Evolutionary conservation across 30 jellyfish, hydroid and myxozoan genomes (phyloP), one percentile per base, ranked within the genome.

Genomic region (Cassiopea xamachana): DNA sequence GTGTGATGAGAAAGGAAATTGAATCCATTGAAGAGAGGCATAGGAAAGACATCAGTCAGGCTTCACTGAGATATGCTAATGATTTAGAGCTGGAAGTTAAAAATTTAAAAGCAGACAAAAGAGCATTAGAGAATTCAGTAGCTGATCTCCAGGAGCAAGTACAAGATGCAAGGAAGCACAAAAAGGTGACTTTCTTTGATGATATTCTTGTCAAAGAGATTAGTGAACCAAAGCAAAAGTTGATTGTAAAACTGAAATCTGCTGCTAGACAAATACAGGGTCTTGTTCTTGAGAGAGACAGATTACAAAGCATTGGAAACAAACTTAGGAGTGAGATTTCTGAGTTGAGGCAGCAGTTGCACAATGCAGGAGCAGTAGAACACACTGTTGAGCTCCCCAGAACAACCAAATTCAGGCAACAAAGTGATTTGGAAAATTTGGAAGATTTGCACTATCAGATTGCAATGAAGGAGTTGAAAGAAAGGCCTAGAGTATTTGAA

Each of bases 1-100:
- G 89, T 46, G 75, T 88, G 64, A 93, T 93, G 98, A 84, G 98
- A 48, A 71, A 75, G 19, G 98, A 93, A 58, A 87, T 93, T 45
- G 98, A 87, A 62, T 7, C 84, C 55, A 72, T 93, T 68, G 95
- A 77, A 27, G 80, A 55, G 14, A 67, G 70, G 47, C 95, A 71
- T 47, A 79, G 46, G 55, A 76, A 71, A 17, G 95, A 88, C 1
- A 18, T 70, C 18, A 74, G 62, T 7, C 75, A 72, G 61, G 84
- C 91, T 10, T 72, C 90, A 43, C 59, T 88, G 7, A 77, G 69
- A 12, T 88, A 88, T 88, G 81, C 91, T 9, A 88, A 70, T 27
- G 90, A 88, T 69, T 88, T 88, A 46, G 95, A 88, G 60, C 77
- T 64, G 16, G 81, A 88, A 88, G 82, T 88, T 3, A 76, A 68